phyloP scores from a whole-genome alignment of 2,113 vertebrate species.

The Psilopogon haemacephalus region DNA sequence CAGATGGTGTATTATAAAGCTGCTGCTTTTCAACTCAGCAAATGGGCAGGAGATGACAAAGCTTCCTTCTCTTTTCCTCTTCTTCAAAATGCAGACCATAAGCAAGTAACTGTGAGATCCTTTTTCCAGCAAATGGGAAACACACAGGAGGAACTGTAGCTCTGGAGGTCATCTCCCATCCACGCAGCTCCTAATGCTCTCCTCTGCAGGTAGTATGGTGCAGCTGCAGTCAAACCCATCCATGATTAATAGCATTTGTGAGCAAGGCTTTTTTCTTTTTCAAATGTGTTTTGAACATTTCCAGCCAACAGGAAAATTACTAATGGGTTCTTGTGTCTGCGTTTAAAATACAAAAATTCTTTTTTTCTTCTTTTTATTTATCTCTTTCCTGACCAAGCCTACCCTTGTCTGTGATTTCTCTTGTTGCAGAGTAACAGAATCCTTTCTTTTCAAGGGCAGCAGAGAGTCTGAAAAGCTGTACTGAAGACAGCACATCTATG shows the following conservation, averaged over 20 bases:
- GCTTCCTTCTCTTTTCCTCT: not conserved
- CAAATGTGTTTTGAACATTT: not conserved
- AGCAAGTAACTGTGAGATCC: not conserved
- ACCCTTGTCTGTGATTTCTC: not conserved
- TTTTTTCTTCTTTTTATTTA: not conserved
- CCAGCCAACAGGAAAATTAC: not conserved
- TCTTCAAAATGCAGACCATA: not conserved
- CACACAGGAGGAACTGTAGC: not conserved
- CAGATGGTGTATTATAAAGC: not conserved
- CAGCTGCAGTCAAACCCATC: not conserved
- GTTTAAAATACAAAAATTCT: not conserved
- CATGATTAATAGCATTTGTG: not conserved
- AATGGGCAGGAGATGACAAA: not conserved
- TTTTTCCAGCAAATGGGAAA: not conserved
- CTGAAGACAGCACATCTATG: not conserved
- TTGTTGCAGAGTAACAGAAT: not conserved
- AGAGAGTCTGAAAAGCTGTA: not conserved
- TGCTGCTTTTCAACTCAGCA: not conserved
- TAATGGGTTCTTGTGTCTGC: not conserved
- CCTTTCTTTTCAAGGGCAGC: not conserved
- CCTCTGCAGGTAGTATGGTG: not conserved
- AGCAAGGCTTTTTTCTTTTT: not conserved
- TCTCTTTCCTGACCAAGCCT: not conserved
- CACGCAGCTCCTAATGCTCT: not conserved
- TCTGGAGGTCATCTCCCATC: not conserved